Percentiles rank a stretch among this genome's conserved stretches.
Evolutionary conservation across 2,888 invertebrate genomes (phyloP).

Genomic region (Busseola fusca): DNA sequence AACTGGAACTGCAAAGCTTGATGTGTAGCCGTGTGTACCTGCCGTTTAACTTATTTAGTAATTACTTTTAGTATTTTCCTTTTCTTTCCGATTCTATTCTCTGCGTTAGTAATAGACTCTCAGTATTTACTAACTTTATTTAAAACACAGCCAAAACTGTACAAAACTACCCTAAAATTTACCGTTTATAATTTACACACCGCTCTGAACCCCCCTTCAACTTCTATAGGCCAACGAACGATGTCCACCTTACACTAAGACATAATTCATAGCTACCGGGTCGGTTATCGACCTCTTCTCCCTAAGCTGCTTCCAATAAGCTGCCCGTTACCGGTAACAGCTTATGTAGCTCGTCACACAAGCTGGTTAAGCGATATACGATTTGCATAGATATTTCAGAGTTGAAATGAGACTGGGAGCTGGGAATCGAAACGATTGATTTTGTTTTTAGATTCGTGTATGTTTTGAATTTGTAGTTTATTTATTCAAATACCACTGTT

Average conservation of each 20-base stretch:
- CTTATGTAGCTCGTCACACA: slow-evolving; percentile 55
- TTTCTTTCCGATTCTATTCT: background rate
- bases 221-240: slow-evolving; percentile 14
- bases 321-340: slow-evolving; percentile 59
- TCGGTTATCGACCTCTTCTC: slow-evolving; percentile 53
- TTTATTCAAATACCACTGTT: background rate
- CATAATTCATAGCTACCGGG: slow-evolving; percentile 60
- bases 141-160: background rate
- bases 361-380: slow-evolving; percentile 50
- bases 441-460: slow-evolving; percentile 1
- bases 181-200: background rate
- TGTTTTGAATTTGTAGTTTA: background rate
- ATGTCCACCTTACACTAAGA: slow-evolving; percentile 50
- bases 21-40: no score
- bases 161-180: background rate
- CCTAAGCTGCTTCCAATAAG: slow-evolving; percentile 51
- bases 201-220: background rate
- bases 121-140: background rate
- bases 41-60: background rate
- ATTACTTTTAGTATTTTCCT: background rate
- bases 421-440: slow-evolving; percentile 20
- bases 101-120: background rate
- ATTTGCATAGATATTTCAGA: slow-evolving; percentile 50
- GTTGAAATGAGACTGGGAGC: slow-evolving; percentile 29
- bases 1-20: no score